Conservation (phyloP, 1,140 invertebrate species). For the Pseudoatta argentina region DNA sequence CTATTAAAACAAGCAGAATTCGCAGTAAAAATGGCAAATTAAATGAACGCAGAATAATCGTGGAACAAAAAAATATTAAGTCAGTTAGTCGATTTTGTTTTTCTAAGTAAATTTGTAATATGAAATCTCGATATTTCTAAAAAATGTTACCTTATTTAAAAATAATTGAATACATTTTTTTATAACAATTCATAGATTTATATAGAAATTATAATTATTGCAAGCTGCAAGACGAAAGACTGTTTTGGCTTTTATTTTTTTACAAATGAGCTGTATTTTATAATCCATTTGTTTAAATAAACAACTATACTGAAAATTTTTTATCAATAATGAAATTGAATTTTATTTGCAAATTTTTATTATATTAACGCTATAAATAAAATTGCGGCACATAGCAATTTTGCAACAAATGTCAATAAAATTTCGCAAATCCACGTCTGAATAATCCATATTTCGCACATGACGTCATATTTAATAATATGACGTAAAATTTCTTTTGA, state of each 20-base stretch:
- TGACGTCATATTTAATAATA: background rate
- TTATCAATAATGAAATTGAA: background rate
- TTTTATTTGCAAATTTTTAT: conserved; percentile 20
- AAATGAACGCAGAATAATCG: background rate
- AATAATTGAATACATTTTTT: background rate
- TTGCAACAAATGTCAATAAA: background rate
- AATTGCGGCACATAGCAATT: background rate
- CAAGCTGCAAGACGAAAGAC: background rate
- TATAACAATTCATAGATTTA: background rate
- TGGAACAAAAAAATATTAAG: background rate
- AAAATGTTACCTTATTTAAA: background rate
- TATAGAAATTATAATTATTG: background rate
- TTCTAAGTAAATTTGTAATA: background rate
- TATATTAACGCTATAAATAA: background rate
- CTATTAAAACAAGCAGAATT: conserved; percentile 27
- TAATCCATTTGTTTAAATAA: background rate
- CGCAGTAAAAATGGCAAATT: background rate
- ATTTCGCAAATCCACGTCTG: conserved; percentile 27
- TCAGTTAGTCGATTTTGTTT: background rate
- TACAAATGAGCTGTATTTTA: background rate
- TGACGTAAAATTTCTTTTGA: conserved; percentile 28
- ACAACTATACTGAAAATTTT: background rate
- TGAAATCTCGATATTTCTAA: background rate
- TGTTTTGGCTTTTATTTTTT: background rate
- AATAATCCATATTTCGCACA: background rate